Evolutionary conservation across 2,113 vertebrate genomes (phyloP), one percentile per base, ranked within the genome.

Genomic region (Gymnarchus niloticus): DNA sequence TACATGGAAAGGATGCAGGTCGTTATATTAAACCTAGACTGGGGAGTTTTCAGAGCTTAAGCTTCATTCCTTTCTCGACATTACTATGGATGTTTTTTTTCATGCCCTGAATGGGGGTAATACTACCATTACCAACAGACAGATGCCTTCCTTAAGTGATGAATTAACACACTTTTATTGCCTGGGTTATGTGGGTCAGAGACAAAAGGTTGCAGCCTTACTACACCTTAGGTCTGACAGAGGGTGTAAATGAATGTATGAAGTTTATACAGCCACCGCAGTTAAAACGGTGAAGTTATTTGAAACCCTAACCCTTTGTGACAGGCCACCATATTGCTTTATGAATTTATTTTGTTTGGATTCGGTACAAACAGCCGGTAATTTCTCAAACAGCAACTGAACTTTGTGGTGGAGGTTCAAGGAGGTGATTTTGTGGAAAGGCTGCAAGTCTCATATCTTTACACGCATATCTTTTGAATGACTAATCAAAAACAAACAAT

Each of bases 401-500:
- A 73, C 65, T 73, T 73, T 73, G 28, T 37, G 33, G 65, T 73
- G 5, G 65, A 41, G 65, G 28, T 73, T 41, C 65, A 73, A 73
- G 33, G 12, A n/a, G n/a, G n/a, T n/a, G 5, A 73, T 73, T 6
- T 14, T 73, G n/a, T 73, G 65, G 65, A 41, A 41, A 12, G 14
- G 65, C n/a, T 41, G 33, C 65, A n/a, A n/a, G n/a, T 48, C 44
- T 48, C 44, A 23, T 73, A 73, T 73, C 65, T 73, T 73, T 48
- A 78, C 76, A 46, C 19, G 23, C 76, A 23, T 78, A 48, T 48
- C 76, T 78, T 78, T 46, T 78, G 44, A 46, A 78, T 78, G 76
- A 48, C 76, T 78, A 73, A 73, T 73, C 65, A 73, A 73, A 73
- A 73, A 48, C 76, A 78, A 48, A 78, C 76, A n/a, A n/a, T 48